phyloP scores from a whole-genome alignment of 1,140 invertebrate species.

The Leptopilina boulardi region DNA sequence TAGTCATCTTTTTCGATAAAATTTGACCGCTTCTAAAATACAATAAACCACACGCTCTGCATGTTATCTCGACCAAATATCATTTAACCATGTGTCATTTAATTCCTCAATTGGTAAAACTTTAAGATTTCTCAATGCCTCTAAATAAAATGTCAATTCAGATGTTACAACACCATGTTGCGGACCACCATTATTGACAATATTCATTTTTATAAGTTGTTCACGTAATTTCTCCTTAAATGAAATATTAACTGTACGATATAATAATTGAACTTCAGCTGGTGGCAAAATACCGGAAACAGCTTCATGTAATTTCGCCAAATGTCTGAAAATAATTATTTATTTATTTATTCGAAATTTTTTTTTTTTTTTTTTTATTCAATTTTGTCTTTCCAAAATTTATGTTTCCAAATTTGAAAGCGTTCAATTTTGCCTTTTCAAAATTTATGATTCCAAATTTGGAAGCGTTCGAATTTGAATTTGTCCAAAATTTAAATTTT shows the following conservation, averaged over 20 bases:
- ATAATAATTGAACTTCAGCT: constrained; percentile 85
- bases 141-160: constrained; percentile 96
- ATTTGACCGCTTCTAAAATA: constrained; percentile 54
- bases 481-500: too few species aligned
- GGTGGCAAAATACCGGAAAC: constrained; percentile 87
- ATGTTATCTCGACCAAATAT: constrained; percentile 86
- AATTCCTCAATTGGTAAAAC: constrained; percentile 85
- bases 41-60: constrained; percentile 74
- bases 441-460: too few species aligned
- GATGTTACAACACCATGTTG: constrained; percentile 97
- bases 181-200: constrained; percentile 95
- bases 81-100: constrained; percentile 85
- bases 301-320: constrained; percentile 95
- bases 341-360: background rate
- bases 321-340: constrained; percentile 80
- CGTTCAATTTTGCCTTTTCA: too few species aligned
- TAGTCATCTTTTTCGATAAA: constrained; percentile 49
- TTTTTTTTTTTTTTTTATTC: too few species aligned
- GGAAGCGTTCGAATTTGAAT: too few species aligned
- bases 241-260: constrained; percentile 88
- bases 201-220: constrained; percentile 90
- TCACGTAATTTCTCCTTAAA: constrained; percentile 92
- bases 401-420: too few species aligned
- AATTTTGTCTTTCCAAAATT: too few species aligned
- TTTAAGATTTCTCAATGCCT: constrained; percentile 91